phyloP scores from a whole-genome alignment of 2,113 vertebrate genomes.

The Laticauda colubrina region DNA sequence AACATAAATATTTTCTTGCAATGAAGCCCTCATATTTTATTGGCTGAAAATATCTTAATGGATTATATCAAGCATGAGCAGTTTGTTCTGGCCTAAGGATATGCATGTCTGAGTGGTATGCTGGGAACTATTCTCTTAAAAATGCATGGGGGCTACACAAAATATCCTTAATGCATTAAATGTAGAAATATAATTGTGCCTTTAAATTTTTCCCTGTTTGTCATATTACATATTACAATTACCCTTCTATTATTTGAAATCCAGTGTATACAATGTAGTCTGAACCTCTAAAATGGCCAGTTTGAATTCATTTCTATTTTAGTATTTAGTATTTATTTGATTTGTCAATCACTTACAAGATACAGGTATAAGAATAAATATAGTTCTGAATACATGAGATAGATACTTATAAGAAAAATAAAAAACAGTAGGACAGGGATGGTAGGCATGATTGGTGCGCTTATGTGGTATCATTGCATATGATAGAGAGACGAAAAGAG shows the following conservation, averaged over 20 bases:
- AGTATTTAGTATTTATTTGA: too few species aligned
- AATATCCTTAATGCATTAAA: not conserved
- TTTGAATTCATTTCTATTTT: not conserved
- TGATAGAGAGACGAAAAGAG: not conserved
- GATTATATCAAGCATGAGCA: not conserved
- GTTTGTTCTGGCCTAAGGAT: not conserved
- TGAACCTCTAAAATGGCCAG: not conserved
- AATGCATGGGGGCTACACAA: not conserved
- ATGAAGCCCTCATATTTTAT: not conserved
- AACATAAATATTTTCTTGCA: not conserved
- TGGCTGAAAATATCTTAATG: not conserved
- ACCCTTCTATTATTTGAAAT: not conserved
- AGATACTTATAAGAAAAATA: too few species aligned
- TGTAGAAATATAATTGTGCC: not conserved
- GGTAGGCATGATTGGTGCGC: too few species aligned
- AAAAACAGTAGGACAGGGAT: too few species aligned
- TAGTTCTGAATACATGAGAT: too few species aligned
- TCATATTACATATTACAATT: not conserved
- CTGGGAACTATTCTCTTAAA: not conserved
- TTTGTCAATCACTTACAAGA: too few species aligned
- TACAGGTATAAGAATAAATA: too few species aligned
- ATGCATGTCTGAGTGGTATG: not conserved
- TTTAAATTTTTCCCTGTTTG: not conserved
- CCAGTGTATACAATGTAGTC: not conserved
- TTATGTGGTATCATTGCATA: not conserved